These are phyloP conservation scores for Clarias fuscus DNA, from an alignment of 2,797 vertebrate genomes.

Conservation along the genomic window DNA sequence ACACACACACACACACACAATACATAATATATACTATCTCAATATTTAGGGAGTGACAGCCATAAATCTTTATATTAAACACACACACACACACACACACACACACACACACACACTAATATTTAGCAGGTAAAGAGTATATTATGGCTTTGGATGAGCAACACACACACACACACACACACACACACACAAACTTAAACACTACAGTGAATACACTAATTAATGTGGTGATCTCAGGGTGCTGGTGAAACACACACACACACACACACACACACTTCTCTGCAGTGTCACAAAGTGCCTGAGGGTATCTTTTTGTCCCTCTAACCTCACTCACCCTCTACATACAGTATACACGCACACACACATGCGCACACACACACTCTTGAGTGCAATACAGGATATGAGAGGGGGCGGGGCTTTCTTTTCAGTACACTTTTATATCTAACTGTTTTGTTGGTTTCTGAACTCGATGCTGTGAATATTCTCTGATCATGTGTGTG, in stretches of 20 bases:
- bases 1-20: slow-evolving; percentile 11
- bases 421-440: slow-evolving; percentile 21
- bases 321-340: slow-evolving; percentile 2
- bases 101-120: not conserved
- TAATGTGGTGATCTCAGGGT: slow-evolving; percentile 75
- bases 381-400: slow-evolving; percentile 42
- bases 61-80: slow-evolving; percentile 17
- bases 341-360: slow-evolving; percentile 32
- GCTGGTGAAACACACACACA: slow-evolving; percentile 65
- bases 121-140: slow-evolving; percentile 39
- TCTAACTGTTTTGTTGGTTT: not conserved
- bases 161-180: not conserved
- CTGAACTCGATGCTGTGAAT: slow-evolving; percentile 11
- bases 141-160: slow-evolving; percentile 11
- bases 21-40: not conserved
- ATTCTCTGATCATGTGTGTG: slow-evolving; percentile 61
- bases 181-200: not conserved
- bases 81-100: slow-evolving; percentile 2
- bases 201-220: not conserved
- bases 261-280: slow-evolving; percentile 45
- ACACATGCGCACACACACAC: slow-evolving; percentile 23
- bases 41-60: slow-evolving; percentile 30
- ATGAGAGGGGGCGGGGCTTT: not conserved
- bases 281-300: slow-evolving; percentile 81
- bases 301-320: slow-evolving; percentile 53